Evolutionary conservation across 2,113 vertebrate species (phyloP).

Genomic region (Pteropus alecto): DNA sequence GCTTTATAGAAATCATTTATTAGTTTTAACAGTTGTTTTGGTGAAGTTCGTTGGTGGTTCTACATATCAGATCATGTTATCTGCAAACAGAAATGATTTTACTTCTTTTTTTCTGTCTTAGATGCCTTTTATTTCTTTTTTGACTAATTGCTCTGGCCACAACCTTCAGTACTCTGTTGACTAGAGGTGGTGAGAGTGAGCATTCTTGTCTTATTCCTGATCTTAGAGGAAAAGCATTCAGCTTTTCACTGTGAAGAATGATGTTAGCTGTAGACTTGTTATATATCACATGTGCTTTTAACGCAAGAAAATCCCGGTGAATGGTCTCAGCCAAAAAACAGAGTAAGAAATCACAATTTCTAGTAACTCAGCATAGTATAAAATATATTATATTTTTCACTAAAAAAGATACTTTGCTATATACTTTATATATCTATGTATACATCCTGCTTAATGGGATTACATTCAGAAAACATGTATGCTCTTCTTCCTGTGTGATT

Average conservation of each 20-base stretch:
- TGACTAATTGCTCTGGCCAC: not conserved
- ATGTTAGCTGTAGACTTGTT: not conserved
- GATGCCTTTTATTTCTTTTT: not conserved
- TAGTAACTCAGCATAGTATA: not conserved
- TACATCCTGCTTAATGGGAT: not conserved
- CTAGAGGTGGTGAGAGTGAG: not conserved
- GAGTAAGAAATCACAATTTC: not conserved
- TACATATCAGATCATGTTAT: not conserved
- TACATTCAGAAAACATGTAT: not conserved
- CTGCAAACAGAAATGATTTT: not conserved
- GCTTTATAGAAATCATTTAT: not conserved
- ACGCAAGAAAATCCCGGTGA: not conserved
- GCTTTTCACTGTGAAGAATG: not conserved
- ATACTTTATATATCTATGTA: not conserved
- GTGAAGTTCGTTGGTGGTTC: not conserved
- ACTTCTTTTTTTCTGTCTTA: not conserved
- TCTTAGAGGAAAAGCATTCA: not conserved
- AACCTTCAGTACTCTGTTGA: not conserved
- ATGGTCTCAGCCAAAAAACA: not conserved
- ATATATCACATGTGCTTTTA: not conserved
- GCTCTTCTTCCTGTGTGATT: not conserved
- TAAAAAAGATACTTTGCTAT: not conserved
- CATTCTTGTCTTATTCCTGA: not conserved
- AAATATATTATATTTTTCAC: not conserved
- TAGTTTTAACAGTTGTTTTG: not conserved